Conservation (phyloP, 2,888 invertebrate species). For the Tupiocoris notatus region DNA sequence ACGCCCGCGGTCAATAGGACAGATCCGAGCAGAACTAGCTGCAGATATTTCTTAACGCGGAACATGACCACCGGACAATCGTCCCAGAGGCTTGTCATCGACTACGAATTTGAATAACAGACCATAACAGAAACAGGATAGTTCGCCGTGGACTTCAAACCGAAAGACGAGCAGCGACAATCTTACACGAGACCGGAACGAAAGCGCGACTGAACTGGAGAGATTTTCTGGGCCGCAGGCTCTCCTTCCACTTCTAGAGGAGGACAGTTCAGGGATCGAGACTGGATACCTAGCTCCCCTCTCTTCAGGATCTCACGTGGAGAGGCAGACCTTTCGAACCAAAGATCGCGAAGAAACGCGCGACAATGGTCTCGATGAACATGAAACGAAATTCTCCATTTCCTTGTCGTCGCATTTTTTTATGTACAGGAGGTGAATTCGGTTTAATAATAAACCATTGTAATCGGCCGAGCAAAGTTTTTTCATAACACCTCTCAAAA, state of each 20-base stretch:
- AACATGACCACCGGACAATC: slow-evolving; percentile 8
- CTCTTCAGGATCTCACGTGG: too few relatives aligned
- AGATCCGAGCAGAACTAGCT: slow-evolving; percentile 6
- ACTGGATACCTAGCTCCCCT: background rate
- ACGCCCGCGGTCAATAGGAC: slow-evolving; percentile 8
- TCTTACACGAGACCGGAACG: background rate
- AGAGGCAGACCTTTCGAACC: too few relatives aligned
- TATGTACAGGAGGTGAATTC: too few relatives aligned
- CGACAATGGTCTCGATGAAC: too few relatives aligned
- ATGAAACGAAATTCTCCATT: too few relatives aligned
- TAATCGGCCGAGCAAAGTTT: too few relatives aligned
- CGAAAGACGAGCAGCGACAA: background rate
- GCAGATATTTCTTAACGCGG: slow-evolving; percentile 28
- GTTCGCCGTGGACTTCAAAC: too few relatives aligned
- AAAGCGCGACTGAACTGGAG: background rate
- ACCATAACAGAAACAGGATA: background rate
- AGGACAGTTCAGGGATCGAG: background rate
- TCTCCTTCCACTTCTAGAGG: background rate
- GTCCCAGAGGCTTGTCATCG: slow-evolving; percentile 21
- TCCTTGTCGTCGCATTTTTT: too few relatives aligned
- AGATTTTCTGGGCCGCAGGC: background rate
- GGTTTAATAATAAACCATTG: too few relatives aligned
- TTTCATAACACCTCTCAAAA: too few relatives aligned
- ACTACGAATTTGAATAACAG: background rate
- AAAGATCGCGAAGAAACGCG: too few relatives aligned